These are phyloP conservation scores for Mesoligia furuncula DNA, from an alignment of 2,888 invertebrate species.

Conservation along the genomic window DNA sequence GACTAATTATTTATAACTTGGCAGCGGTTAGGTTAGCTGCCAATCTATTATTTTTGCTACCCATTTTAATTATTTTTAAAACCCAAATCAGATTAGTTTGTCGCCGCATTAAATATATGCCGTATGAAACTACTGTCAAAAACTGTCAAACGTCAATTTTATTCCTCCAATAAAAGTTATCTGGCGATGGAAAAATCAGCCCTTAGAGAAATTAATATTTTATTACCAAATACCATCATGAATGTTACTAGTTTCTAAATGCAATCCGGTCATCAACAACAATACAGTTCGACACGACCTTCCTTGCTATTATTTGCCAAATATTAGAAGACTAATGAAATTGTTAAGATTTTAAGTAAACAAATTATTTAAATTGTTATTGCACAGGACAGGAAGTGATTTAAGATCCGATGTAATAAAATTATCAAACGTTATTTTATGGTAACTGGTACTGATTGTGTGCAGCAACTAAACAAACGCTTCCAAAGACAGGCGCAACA, in stretches of 20 bases:
- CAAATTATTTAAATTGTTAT: slow-evolving; percentile 36
- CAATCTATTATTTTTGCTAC: no score
- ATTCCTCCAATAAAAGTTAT: no score
- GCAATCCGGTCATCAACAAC: neutral
- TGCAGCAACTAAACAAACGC: slow-evolving; percentile 15
- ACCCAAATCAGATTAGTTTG: no score
- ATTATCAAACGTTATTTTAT: slow-evolving; percentile 32
- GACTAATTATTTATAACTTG: no score
- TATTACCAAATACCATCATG: neutral
- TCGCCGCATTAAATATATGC: no score
- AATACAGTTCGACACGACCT: slow-evolving; percentile 16
- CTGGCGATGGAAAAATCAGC: no score
- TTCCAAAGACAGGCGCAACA: neutral
- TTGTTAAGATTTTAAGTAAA: slow-evolving; percentile 24
- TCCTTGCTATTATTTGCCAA: slow-evolving; percentile 54
- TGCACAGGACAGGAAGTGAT: slow-evolving; percentile 17
- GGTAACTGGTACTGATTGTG: slow-evolving; percentile 17
- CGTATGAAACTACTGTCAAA: no score
- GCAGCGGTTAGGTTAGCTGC: no score
- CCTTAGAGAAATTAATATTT: slow-evolving; percentile 1
- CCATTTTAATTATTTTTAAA: no score
- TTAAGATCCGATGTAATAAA: slow-evolving; percentile 23
- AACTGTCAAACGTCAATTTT: no score
- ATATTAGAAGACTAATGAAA: slow-evolving; percentile 49
- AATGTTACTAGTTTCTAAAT: slow-evolving; percentile 6